Base-by-base conservation (phyloP, 23 tunicate genomes). In the Halocynthia aurantium region DNA sequence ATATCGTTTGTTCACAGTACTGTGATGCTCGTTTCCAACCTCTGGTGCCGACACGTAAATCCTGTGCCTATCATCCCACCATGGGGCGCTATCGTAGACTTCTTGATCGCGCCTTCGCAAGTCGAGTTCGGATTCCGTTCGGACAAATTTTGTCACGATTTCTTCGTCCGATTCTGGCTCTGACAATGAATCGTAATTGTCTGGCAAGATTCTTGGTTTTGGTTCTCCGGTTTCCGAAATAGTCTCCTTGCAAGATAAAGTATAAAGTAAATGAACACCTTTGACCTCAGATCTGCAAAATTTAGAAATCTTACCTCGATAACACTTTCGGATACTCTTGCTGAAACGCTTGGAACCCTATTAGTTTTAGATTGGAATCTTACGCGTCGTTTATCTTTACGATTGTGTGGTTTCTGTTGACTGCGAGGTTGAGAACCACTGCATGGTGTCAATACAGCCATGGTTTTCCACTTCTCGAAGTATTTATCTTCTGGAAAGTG, bases 161-260 rank as follows among this genome's bases (percentile, higher is more conserved):
- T 90, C 97, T 44, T 70, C 83, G 67, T 90, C 97, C 7, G 97
- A 85, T 65, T 90, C 97, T 11, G 71, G 72, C 53, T 90, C 97
- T 6, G 97, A 90, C 50, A 90, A 20, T 13, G 97, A 90, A 76
- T 90, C 90, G 61, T 84, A 83, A 8, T 62, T 76, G 10, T 76
- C 85, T 31, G n/a, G 10, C 13, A 65, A 15, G 49, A 31, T 31
- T 31, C 44, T 31, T 31, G 44, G 44, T 31, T 31, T 31, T 31
- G 44, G 44, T 31, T 31, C 44, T 31, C 4, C 44, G 64, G 64
- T 4, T 58, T 58, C 17, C 2, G 64, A 58, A 13, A 15, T 4
- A 58, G 64, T 58, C 17, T 58, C 64, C n/a, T 15, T 15, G 64
- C 64, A 17, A 31, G 44, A 31, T 31, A 31, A 31, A 31, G 44